These are phyloP conservation scores for Agrochola lychnidis DNA, from an alignment of 2,888 invertebrate species.

Conservation along the genomic window DNA sequence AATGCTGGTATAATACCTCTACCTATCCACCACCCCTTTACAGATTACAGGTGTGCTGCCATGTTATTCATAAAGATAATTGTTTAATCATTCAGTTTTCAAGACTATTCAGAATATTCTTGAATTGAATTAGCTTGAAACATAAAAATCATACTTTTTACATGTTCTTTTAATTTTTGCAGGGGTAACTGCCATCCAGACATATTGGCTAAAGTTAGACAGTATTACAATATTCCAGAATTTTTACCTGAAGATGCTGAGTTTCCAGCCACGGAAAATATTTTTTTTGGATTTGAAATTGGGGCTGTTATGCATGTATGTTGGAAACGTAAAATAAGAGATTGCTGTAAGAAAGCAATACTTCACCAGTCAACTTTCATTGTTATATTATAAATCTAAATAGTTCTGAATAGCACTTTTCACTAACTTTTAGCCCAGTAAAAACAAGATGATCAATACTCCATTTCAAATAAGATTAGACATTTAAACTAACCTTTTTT, in stretches of 20 bases:
- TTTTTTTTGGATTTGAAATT: slow-evolving; percentile 97
- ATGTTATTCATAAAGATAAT: background rate
- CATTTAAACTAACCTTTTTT: too few species aligned
- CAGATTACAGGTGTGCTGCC: background rate
- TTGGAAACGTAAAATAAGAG: background rate
- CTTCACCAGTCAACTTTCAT: too few species aligned
- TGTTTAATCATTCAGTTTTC: background rate
- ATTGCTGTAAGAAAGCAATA: background rate
- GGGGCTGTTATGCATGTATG: slow-evolving; percentile 97
- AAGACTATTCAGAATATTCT: background rate
- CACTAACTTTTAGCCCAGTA: background rate
- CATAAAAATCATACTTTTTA: background rate
- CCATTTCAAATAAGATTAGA: too few species aligned
- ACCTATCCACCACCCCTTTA: background rate
- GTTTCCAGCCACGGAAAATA: slow-evolving; percentile 96
- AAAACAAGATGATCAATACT: background rate
- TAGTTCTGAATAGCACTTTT: background rate
- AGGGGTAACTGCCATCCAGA: slow-evolving; percentile 97
- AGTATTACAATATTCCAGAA: slow-evolving; percentile 95
- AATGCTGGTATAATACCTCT: background rate
- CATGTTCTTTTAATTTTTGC: slow-evolving; percentile 60
- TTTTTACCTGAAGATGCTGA: slow-evolving; percentile 97
- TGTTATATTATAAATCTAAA: background rate
- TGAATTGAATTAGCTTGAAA: background rate
- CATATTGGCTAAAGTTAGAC: slow-evolving; percentile 93